Conservation (phyloP, 2,888 invertebrate species). For the Drosophila picticornis region DNA sequence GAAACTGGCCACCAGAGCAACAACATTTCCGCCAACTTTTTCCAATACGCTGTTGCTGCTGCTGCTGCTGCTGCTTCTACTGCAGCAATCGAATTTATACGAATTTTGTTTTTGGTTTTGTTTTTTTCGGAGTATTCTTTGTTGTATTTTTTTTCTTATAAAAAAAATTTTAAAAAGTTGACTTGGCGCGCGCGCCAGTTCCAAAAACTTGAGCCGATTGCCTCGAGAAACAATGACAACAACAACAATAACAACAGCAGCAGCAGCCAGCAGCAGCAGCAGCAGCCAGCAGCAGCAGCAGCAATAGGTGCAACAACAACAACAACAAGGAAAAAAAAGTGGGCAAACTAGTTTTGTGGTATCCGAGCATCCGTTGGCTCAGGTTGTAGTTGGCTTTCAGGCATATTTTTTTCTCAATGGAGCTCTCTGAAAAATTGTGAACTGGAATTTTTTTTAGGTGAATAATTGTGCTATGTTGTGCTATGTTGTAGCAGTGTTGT, state of each 20-base stretch:
- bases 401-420: slow-evolving; percentile 68
- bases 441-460: slow-evolving; percentile 67
- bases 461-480: slow-evolving; percentile 68
- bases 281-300: slow-evolving; percentile 29
- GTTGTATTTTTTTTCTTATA: slow-evolving; percentile 6
- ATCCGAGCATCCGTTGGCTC: slow-evolving; percentile 79
- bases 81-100: slow-evolving; percentile 27
- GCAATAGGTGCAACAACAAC: slow-evolving; percentile 44
- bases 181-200: slow-evolving; percentile 72
- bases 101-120: slow-evolving; percentile 14
- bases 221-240: slow-evolving; percentile 53
- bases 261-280: neutral
- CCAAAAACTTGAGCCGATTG: slow-evolving; percentile 60
- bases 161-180: slow-evolving; percentile 62
- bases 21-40: slow-evolving; percentile 59
- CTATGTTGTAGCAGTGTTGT: slow-evolving; percentile 44
- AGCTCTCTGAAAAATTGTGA: slow-evolving; percentile 62
- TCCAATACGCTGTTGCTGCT: slow-evolving; percentile 25
- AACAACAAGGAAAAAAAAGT: slow-evolving; percentile 65
- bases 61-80: neutral
- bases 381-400: slow-evolving; percentile 63
- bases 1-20: slow-evolving; percentile 47
- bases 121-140: slow-evolving; percentile 12
- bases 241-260: slow-evolving; percentile 17
- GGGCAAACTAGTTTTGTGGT: slow-evolving; percentile 83